Conservation (phyloP, 2,113 vertebrate genomes). For the Colistium nudipinnis region DNA sequence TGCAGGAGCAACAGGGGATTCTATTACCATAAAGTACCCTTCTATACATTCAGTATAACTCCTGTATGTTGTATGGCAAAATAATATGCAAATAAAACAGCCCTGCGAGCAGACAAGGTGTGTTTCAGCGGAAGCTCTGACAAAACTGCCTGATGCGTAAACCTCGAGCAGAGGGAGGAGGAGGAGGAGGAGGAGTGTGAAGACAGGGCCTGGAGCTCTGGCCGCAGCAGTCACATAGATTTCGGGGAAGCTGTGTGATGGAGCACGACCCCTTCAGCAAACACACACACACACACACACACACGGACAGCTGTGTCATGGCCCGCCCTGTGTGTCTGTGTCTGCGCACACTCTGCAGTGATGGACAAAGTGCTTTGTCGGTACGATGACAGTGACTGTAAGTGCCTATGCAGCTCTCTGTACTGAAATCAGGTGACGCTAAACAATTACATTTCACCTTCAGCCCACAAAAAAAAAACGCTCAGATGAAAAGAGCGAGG, state of each 20-base stretch:
- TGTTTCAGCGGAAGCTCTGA: conserved; percentile 1
- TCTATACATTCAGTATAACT: not conserved
- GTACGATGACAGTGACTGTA: conserved; percentile 42
- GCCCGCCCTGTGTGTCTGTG: not conserved
- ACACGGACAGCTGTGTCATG: conserved; percentile 28
- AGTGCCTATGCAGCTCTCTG: conserved; percentile 46
- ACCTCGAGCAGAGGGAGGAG: conserved; percentile 7
- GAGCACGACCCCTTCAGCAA: conserved; percentile 48
- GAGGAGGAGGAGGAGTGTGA: conserved; percentile 56
- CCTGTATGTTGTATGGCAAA: not conserved
- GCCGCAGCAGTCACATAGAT: conserved; percentile 75
- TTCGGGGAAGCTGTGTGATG: conserved; percentile 62
- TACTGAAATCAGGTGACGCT: conserved; percentile 37
- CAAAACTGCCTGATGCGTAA: conserved; percentile 14
- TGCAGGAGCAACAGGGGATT: too few relatives aligned
- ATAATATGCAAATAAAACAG: too few relatives aligned
- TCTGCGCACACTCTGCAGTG: not conserved
- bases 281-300: conserved; percentile 44
- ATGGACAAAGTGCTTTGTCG: conserved; percentile 46
- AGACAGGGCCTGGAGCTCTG: conserved; percentile 60
- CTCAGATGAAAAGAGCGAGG: conserved; percentile 22
- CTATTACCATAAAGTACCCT: not conserved
- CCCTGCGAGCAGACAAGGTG: conserved; percentile 5
- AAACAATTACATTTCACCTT: conserved; percentile 74
- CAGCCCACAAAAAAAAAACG: conserved; percentile 24